Percentiles rank a stretch among this genome's conserved stretches.
Conservation (phyloP, 2,113 vertebrate species). For the Nothocercus nigrocapillus region DNA sequence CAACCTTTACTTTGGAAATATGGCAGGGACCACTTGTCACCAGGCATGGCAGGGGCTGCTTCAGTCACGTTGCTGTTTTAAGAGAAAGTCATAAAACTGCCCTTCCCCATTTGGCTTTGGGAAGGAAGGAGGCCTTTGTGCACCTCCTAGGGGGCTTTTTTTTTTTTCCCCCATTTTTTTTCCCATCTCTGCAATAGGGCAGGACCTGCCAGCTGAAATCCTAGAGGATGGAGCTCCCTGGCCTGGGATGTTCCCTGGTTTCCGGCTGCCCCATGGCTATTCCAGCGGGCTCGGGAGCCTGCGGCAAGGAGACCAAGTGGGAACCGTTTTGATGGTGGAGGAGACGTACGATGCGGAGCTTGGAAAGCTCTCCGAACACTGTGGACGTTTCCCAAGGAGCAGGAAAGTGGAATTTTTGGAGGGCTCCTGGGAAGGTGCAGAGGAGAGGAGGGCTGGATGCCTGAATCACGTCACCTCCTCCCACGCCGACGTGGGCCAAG, state of each 20-base stretch:
- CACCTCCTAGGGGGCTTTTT: not conserved
- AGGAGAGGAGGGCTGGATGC: not conserved
- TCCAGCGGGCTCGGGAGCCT: too few species aligned
- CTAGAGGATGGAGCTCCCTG: too few species aligned
- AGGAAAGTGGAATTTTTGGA: not conserved
- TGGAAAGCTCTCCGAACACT: too few species aligned
- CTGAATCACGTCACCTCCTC: not conserved
- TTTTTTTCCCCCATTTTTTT: not conserved
- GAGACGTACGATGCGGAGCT: too few species aligned
- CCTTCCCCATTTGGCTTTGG: not conserved
- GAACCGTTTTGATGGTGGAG: too few species aligned
- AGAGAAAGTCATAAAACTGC: not conserved
- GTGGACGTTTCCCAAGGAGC: too few species aligned
- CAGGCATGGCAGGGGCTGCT: not conserved
- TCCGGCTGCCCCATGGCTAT: too few species aligned
- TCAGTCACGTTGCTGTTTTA: not conserved
- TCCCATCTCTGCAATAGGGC: too few species aligned
- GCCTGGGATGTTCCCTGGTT: too few species aligned
- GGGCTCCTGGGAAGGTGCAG: not conserved
- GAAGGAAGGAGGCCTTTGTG: not conserved
- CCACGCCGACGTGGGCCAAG: accelerated
- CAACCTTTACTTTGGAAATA: conserved; percentile 23
- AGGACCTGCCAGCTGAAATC: too few species aligned
- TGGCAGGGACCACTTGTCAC: not conserved
- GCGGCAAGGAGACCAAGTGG: too few species aligned